A percentile compares a stretch with the other conserved stretches of the same genome.
Evolutionary conservation across 2,113 vertebrate species (phyloP).

Genomic region (Callaeas wilsoni): DNA sequence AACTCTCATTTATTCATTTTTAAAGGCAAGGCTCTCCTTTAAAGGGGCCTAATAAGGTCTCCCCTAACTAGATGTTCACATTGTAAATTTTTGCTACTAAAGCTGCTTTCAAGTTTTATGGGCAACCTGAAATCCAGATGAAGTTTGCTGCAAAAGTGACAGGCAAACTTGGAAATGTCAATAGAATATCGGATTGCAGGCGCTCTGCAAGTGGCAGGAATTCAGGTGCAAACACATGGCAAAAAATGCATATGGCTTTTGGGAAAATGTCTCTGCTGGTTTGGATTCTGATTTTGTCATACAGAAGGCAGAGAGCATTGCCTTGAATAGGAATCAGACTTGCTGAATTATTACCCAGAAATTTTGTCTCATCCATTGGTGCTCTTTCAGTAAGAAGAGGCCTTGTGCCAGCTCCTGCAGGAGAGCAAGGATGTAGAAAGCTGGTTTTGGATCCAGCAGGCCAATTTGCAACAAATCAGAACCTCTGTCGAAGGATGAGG

Average conservation of each 20-base stretch:
- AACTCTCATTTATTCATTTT: not conserved
- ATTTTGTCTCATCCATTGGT: not conserved
- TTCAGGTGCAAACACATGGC: not conserved
- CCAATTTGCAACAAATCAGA: not conserved
- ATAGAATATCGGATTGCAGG: not conserved
- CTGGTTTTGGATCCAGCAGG: not conserved
- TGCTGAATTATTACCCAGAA: not conserved
- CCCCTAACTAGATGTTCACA: not conserved
- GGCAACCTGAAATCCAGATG: constrained; percentile 15
- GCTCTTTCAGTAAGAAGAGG: not conserved
- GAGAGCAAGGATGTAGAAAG: not conserved
- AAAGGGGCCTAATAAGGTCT: not conserved
- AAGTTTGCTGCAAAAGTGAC: not conserved
- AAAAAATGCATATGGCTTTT: not conserved
- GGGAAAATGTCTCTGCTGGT: not conserved
- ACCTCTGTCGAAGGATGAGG: not conserved
- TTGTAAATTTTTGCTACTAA: constrained; percentile 42
- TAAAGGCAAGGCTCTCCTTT: not conserved
- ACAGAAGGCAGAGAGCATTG: not conserved
- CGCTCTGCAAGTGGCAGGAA: not conserved
- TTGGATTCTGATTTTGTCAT: not conserved
- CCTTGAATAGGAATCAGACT: not conserved
- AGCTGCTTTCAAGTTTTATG: constrained; percentile 1
- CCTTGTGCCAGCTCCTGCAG: not conserved
- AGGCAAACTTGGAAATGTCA: not conserved